phyloP scores from a whole-genome alignment of 1,140 invertebrate genomes.

The Arion vulgaris region DNA sequence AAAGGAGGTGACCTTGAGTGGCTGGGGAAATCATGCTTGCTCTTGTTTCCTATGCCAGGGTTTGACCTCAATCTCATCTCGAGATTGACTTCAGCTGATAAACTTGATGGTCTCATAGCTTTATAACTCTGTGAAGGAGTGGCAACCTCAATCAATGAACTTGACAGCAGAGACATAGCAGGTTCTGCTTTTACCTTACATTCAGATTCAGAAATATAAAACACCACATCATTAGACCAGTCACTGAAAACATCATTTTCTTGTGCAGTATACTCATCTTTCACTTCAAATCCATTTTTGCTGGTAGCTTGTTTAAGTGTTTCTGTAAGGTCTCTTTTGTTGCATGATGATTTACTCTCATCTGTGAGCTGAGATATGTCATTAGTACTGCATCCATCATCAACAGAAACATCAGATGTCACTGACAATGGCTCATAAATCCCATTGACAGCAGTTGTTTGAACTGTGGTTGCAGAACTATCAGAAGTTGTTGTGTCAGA shows the following conservation, averaged over 20 bases:
- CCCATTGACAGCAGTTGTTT: not conserved
- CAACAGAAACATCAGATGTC: not conserved
- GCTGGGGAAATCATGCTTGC: not conserved
- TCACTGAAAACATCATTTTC: not conserved
- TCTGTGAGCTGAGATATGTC: too few species aligned
- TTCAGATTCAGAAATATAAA: slow-evolving; percentile 16
- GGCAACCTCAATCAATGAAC: too few species aligned
- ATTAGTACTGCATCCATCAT: not conserved
- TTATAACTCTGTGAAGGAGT: not conserved
- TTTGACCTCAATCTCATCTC: slow-evolving; percentile 14
- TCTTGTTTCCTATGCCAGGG: not conserved
- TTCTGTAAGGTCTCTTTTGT: too few species aligned
- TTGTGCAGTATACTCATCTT: not conserved
- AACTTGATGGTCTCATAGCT: not conserved
- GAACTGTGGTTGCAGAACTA: not conserved
- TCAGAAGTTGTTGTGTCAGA: not conserved
- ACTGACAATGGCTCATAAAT: not conserved
- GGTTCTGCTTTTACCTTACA: not conserved
- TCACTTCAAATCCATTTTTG: not conserved
- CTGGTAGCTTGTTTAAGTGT: too few species aligned
- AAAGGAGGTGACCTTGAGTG: slow-evolving; percentile 11
- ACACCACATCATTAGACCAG: slow-evolving; percentile 11
- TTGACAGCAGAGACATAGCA: not conserved
- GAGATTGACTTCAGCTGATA: slow-evolving; percentile 5
- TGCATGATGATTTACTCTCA: too few species aligned